Evolutionary conservation across 2,888 invertebrate species (phyloP).

Genomic region (Acanthoscelides obtectus): DNA sequence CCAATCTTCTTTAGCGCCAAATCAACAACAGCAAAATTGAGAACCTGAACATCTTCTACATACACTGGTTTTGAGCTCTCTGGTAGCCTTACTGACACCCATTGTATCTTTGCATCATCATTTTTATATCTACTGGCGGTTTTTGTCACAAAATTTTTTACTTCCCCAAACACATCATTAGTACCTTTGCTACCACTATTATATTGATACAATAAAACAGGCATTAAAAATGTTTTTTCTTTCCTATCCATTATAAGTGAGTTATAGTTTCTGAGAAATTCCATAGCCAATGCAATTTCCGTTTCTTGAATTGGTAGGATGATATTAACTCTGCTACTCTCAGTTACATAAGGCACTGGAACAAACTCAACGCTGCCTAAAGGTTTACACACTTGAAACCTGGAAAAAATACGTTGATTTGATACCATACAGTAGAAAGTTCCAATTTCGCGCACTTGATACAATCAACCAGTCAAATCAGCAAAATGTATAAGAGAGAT

Average conservation of each 20-base stretch:
- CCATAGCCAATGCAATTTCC: slow-evolving; percentile 53
- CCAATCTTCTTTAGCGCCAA: slow-evolving; percentile 65
- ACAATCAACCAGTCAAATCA: background rate
- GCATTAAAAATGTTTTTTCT: slow-evolving; percentile 72
- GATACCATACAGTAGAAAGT: background rate
- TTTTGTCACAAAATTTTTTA: slow-evolving; percentile 61
- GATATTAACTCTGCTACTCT: slow-evolving; percentile 77
- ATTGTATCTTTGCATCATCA: slow-evolving; percentile 63
- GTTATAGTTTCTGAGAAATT: slow-evolving; percentile 70
- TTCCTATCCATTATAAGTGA: slow-evolving; percentile 58
- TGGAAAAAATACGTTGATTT: slow-evolving; percentile 31
- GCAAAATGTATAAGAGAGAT: background rate
- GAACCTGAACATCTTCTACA: slow-evolving; percentile 38
- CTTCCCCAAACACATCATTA: slow-evolving; percentile 40
- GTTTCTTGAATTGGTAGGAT: slow-evolving; percentile 64
- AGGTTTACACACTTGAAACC: slow-evolving; percentile 78
- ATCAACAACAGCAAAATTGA: slow-evolving; percentile 61
- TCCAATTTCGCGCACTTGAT: background rate
- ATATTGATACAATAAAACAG: slow-evolving; percentile 66
- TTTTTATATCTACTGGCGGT: slow-evolving; percentile 62
- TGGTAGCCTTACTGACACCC: slow-evolving; percentile 65
- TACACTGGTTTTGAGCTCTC: slow-evolving; percentile 17
- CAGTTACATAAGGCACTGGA: slow-evolving; percentile 93
- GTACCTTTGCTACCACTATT: slow-evolving; percentile 60
- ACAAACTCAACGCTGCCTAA: slow-evolving; percentile 85